Evolutionary conservation across 1,140 invertebrate genomes (phyloP).

Genomic region (Macrobrachium nipponense): DNA sequence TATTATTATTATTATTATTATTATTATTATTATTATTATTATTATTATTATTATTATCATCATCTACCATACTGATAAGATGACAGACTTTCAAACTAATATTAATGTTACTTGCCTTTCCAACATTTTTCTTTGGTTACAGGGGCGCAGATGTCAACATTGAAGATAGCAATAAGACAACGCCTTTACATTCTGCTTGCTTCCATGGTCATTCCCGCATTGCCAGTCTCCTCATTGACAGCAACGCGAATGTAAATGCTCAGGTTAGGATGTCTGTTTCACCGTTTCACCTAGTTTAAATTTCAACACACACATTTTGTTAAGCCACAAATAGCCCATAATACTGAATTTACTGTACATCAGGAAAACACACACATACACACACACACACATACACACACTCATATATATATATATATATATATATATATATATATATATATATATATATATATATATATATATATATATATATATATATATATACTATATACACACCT

Average conservation of each 20-base stretch:
- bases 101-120: background rate
- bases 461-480: background rate
- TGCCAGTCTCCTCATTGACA: conserved; percentile 48
- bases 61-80: background rate
- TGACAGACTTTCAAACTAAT: background rate
- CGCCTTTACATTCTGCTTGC: conserved; percentile 34
- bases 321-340: no score
- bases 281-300: background rate
- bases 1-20: conserved; percentile 10
- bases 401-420: background rate
- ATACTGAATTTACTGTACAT: no score
- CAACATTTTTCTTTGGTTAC: background rate
- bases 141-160: conserved; percentile 40
- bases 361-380: no score
- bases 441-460: conserved; percentile 13
- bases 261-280: background rate
- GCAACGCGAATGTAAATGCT: conserved; percentile 46
- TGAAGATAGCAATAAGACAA: conserved; percentile 40
- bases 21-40: conserved; percentile 2
- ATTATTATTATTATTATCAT: background rate
- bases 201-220: conserved; percentile 49
- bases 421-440: conserved; percentile 20
- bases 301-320: background rate
- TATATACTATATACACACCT: no score
- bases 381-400: background rate